Percentiles rank a stretch among this genome's conserved stretches.
These are phyloP conservation scores for Trachops cirrhosus DNA, from an alignment of 2,797 vertebrate genomes.

Conservation along the genomic window DNA sequence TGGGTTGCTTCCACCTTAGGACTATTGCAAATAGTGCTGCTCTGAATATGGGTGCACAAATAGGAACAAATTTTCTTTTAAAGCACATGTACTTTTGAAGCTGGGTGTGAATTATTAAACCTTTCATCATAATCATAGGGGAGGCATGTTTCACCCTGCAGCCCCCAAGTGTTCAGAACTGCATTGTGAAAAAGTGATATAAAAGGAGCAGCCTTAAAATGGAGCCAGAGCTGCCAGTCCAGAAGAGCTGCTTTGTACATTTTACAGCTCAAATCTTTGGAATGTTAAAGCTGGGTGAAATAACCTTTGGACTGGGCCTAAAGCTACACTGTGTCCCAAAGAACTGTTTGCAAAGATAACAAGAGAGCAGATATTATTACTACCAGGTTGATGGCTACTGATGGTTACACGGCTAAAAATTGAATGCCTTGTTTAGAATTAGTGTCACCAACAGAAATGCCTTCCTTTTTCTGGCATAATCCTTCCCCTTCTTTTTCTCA, in stretches of 20 bases:
- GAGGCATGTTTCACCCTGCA: conserved; percentile 65
- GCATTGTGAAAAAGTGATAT: not conserved
- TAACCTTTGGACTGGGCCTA: not conserved
- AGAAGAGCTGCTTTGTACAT: not conserved
- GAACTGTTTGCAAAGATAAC: not conserved
- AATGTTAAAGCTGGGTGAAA: not conserved
- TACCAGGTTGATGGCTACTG: not conserved
- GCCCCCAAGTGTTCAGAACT: conserved; percentile 72
- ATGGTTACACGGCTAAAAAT: not conserved
- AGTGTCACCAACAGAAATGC: not conserved
- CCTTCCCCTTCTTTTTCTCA: not conserved
- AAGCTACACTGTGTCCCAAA: not conserved
- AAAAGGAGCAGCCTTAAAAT: not conserved
- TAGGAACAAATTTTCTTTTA: conserved; percentile 42
- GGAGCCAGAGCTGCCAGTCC: not conserved
- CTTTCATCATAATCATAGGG: conserved; percentile 75
- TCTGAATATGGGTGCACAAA: too few species aligned
- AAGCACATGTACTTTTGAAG: conserved; percentile 66
- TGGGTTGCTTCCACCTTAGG: not conserved
- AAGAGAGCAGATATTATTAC: not conserved
- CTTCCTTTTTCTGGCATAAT: not conserved
- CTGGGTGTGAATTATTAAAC: conserved; percentile 74
- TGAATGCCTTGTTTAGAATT: not conserved
- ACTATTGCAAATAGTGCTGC: not conserved
- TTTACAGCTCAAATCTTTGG: not conserved